Base-by-base conservation (phyloP, 1,140 invertebrate species). In the Drosophila grimshawi region DNA sequence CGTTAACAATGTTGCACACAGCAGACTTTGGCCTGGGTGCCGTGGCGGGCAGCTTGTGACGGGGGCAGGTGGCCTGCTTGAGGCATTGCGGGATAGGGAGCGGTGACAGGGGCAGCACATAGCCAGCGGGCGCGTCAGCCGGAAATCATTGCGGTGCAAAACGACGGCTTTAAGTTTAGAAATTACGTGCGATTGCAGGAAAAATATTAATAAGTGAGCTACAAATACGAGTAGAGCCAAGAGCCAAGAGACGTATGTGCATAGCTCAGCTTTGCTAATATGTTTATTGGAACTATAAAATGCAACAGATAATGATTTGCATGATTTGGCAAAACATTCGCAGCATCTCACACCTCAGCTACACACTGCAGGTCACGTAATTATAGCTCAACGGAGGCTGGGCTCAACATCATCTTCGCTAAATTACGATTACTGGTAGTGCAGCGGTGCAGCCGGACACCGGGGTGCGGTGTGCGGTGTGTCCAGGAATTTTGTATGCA, bases 401-500 rank as follows among this genome's bases (percentile, higher is more conserved):
- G 70, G 48, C 63, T 39, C 46, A 29, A 63, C 65, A 67, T 67
- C 83, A 80, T 86, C 83, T 86, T 83, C 53, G 69, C 76, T 86
- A 73, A 77, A 77, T 77, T 68, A 77, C 75, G 52, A 67, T 60
- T 61, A 49, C 60, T 52, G 68, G 41, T 19, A 19, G 19, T 19
- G 19, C 19, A 11, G 8, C 33, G 5, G 8, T 7, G 5, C 19
- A 19, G 19, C 19, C 53, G 33, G 43, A n/a, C 11, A 30, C 10
- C 41, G n/a, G 6, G 39, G 41, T 0, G 32, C 2, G 27, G 49
- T 4, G 5, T 41, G 30, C 43, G 33, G 8, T 29, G 33, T 5
- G 5, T 11, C n/a, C n/a, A 63, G 68, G 83, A 86, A 83, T 80
- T 86, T 86, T 86, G 85, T 88, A 88, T 86, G 85, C 83, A 88